phyloP scores from a whole-genome alignment of 2,888 invertebrate genomes.

The Allacma fusca region DNA sequence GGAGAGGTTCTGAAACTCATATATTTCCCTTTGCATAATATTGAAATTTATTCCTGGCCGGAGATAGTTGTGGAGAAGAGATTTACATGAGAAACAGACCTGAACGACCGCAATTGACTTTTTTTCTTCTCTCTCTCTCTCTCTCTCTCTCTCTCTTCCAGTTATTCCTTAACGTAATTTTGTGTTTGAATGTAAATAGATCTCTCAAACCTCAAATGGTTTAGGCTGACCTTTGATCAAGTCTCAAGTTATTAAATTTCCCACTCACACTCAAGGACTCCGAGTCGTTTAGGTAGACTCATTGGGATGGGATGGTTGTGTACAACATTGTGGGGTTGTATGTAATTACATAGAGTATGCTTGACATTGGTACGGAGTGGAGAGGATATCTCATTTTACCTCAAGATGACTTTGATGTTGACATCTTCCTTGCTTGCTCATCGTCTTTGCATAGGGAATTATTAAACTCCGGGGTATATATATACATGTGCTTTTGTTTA shows the following conservation, averaged over 20 bases:
- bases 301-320: no score
- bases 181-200: no score
- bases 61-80: background rate
- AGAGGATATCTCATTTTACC: background rate
- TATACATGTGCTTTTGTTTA: background rate
- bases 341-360: no score
- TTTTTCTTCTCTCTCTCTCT: background rate
- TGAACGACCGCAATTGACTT: conserved; percentile 3
- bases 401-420: conserved; percentile 13
- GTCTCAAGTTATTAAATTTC: background rate
- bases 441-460: conserved; percentile 14
- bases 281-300: no score
- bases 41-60: background rate
- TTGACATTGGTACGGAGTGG: no score
- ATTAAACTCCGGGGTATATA: background rate
- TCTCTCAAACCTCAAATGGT: background rate
- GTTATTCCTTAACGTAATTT: no score
- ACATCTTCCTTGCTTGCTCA: conserved; percentile 10
- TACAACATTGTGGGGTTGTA: no score
- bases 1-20: background rate
- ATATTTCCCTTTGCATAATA: conserved; percentile 1
- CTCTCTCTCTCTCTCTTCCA: no score
- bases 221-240: background rate
- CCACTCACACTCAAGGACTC: background rate
- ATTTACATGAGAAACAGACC: background rate